Evolutionary conservation across 2,888 invertebrate species (phyloP).

Genomic region (Selenia dentaria): DNA sequence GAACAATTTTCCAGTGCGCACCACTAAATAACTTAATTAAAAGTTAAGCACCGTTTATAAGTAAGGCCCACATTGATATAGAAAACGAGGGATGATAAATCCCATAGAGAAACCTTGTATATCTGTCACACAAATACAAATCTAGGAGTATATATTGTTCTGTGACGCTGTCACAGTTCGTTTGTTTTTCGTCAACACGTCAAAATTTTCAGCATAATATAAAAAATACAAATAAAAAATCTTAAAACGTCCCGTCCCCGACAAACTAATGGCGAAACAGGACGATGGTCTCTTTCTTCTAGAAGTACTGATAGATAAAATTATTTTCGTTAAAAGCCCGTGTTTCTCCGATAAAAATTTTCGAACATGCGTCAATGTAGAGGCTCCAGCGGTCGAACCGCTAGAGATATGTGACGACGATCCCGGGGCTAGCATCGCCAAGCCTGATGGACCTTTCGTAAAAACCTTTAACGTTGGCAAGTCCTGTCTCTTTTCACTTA

Average conservation of each 20-base stretch:
- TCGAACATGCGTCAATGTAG: slow-evolving; percentile 86
- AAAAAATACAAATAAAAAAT: background rate
- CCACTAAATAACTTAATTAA: too few relatives aligned
- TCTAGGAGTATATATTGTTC: too few relatives aligned
- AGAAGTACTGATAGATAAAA: slow-evolving; percentile 86
- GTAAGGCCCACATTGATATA: too few relatives aligned
- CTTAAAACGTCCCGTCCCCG: background rate
- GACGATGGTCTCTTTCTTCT: slow-evolving; percentile 86
- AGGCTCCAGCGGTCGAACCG: slow-evolving; percentile 83
- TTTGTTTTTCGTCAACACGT: background rate
- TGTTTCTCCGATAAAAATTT: slow-evolving; percentile 74
- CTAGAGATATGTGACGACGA: slow-evolving; percentile 87
- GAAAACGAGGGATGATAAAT: too few relatives aligned
- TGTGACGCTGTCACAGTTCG: background rate
- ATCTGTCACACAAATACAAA: too few relatives aligned
- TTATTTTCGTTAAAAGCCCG: slow-evolving; percentile 66
- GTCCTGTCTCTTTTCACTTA: slow-evolving; percentile 88
- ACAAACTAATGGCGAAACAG: slow-evolving; percentile 46
- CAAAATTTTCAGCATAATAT: background rate
- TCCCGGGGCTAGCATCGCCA: slow-evolving; percentile 61
- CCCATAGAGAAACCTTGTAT: too few relatives aligned
- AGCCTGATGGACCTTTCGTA: slow-evolving; percentile 65
- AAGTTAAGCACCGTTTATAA: too few relatives aligned
- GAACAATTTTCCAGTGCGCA: too few relatives aligned
- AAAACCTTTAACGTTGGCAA: slow-evolving; percentile 86